Percentiles rank a stretch among this genome's conserved stretches.
Conservation (phyloP, 2,888 invertebrate species). For the Protodeltote pygarga region DNA sequence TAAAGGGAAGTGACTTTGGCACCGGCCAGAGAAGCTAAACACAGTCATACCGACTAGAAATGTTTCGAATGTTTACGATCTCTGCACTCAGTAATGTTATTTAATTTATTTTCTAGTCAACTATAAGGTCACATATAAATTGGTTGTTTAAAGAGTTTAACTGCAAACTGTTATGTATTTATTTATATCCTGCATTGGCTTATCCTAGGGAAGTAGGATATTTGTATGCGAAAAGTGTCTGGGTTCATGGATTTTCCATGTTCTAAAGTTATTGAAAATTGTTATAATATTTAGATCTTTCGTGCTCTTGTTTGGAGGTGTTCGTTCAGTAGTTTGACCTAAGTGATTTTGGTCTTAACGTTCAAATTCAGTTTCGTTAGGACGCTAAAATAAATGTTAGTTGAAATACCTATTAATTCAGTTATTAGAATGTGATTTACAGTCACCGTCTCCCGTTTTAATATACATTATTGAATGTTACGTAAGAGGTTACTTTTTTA, state of each 20-base stretch:
- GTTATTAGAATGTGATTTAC: constrained; percentile 21
- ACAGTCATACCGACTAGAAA: constrained; percentile 8
- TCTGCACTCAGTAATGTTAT: constrained; percentile 31
- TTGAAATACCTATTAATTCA: too few relatives aligned
- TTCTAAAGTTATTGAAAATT: constrained; percentile 1
- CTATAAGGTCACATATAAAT: constrained; percentile 44
- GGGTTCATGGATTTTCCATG: constrained; percentile 20
- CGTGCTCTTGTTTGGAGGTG: constrained; percentile 15
- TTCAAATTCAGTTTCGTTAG: constrained; percentile 24
- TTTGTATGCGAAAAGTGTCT: constrained; percentile 18
- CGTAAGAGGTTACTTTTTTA: too few relatives aligned
- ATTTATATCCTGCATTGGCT: constrained; percentile 17
- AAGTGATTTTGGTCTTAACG: constrained; percentile 27
- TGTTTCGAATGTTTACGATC: constrained; percentile 36
- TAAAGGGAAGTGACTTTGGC: constrained; percentile 29
- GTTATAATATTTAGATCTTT: not conserved
- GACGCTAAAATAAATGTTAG: constrained; percentile 5
- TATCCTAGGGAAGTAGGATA: constrained; percentile 6
- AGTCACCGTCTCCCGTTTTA: not conserved
- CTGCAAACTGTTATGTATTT: constrained; percentile 21
- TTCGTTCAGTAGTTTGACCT: constrained; percentile 35
- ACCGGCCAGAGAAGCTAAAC: constrained; percentile 4
- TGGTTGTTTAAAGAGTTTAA: constrained; percentile 38
- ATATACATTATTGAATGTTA: too few relatives aligned
- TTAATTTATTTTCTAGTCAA: constrained; percentile 43